Base-by-base conservation (phyloP, 2,113 vertebrate species). In the Gasterosteus nipponicus region DNA sequence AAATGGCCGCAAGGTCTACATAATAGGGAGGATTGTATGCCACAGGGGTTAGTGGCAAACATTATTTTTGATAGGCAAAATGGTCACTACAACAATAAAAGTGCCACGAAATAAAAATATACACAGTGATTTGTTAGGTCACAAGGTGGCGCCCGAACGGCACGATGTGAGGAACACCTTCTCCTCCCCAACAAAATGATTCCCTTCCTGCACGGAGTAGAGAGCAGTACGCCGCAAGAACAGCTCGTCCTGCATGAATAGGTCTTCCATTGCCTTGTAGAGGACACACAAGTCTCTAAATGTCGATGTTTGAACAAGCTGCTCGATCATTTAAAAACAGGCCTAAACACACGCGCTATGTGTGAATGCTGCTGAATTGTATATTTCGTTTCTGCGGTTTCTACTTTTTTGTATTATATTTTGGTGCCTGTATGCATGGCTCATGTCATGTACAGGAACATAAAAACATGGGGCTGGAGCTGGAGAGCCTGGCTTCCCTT, bases 71-170 rank as follows among this genome's bases (percentile, higher is more conserved):
- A 33, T 33, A 33, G 33, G 33, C 33, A 3, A 33, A 33, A 33
- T 3, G 33, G 33, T 33, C 33, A 33, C 33, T 33, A 33, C 5
- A 33, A 4, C 33, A 33, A 33, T 33, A 7, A 22, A 49, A 61
- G 14, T 26, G 10, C 19, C 2, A 18, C 6, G 10, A 67, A 1
- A 0, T 22, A 9, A 35, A 16, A 59, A 31, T 18, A 15, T 18
- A 44, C 19, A 11, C 42, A 33, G 29, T 38, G 10, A 14, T 19
- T 8, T 33, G 0, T 47, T 41, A 1, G 19, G 46, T 57, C 81
- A 65, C 66, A 16, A 73, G 85, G 31, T 47, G 83, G 19, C 29
- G 35, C 39, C 49, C 75, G 4, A 75, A 33, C 33, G 7, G 51
- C 8, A 64, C 3, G 10, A 11, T 56, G 26, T 47, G 3, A 6